A percentile compares a stretch with the other conserved stretches of the same genome.
phyloP scores from a whole-genome alignment of 2,888 invertebrate species.

The Tholera decimalis region DNA sequence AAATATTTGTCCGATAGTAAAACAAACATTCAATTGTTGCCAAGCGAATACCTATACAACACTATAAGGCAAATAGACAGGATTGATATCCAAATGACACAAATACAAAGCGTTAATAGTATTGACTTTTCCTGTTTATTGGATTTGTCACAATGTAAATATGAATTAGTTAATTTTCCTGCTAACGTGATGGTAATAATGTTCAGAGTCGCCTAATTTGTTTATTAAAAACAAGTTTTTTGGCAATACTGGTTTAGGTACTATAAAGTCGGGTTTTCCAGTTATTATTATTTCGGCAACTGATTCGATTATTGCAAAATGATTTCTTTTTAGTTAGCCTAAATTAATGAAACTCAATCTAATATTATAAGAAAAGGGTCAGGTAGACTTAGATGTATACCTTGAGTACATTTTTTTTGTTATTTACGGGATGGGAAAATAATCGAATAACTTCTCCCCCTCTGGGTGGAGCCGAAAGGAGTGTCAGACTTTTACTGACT shows the following conservation, averaged over 20 bases:
- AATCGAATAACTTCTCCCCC: too few species aligned
- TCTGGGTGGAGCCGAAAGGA: too few species aligned
- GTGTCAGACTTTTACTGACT: too few species aligned
- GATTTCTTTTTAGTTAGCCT: neutral
- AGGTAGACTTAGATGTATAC: too few species aligned
- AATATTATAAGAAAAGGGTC: neutral
- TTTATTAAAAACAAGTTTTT: neutral
- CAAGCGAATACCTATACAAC: conserved; percentile 8
- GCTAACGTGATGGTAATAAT: conserved; percentile 1
- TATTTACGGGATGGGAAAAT: too few species aligned
- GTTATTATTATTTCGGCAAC: neutral
- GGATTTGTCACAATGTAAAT: neutral
- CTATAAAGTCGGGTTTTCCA: neutral
- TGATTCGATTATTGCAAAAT: neutral
- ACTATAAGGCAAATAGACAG: conserved; percentile 1
- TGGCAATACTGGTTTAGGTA: neutral
- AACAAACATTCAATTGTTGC: conserved; percentile 6
- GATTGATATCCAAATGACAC: conserved; percentile 14
- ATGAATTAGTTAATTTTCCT: conserved; percentile 18
- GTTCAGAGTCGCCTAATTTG: conserved; percentile 19
- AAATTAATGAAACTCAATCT: neutral
- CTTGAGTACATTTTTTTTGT: neutral
- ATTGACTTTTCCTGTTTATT: conserved; percentile 39
- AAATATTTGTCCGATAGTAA: conserved; percentile 7
- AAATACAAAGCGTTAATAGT: conserved; percentile 33